A percentile compares a stretch with the other conserved stretches of the same genome.
phyloP scores from a whole-genome alignment of 2,797 vertebrate genomes.

The Cossypha polioptera region DNA sequence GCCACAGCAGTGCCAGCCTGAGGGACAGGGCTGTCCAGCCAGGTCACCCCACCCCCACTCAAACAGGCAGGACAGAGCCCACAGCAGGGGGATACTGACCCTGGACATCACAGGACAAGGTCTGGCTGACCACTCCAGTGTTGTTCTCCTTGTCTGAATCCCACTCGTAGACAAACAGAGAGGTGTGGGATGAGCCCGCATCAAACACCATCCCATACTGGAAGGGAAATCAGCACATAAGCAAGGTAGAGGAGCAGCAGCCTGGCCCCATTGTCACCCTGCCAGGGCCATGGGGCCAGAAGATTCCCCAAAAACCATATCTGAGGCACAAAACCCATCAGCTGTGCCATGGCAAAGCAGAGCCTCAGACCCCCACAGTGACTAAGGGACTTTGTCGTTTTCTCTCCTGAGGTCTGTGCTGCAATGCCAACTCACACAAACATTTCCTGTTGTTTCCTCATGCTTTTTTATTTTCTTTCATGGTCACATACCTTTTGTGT shows the following conservation, averaged over 20 bases:
- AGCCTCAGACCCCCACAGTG: neutral
- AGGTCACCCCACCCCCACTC: neutral
- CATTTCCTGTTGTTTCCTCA: neutral
- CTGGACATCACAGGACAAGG: slow-evolving; percentile 78
- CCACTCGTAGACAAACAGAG: slow-evolving; percentile 88
- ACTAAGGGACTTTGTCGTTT: neutral
- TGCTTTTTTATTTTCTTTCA: neutral
- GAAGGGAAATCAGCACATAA: neutral
- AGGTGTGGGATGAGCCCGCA: slow-evolving; percentile 89
- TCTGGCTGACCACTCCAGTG: slow-evolving; percentile 88
- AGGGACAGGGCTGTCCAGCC: neutral
- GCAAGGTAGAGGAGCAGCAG: neutral
- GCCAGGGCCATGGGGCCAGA: neutral
- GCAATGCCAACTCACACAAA: neutral
- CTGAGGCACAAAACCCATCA: neutral
- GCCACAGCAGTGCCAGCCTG: neutral
- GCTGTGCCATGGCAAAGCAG: neutral
- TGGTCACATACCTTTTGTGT: neutral
- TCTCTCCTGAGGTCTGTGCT: neutral
- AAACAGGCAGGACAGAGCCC: neutral
- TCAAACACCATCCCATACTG: slow-evolving; percentile 91
- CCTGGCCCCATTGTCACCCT: neutral
- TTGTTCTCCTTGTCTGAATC: slow-evolving; percentile 85
- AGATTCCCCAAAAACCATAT: neutral
- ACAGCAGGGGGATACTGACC: slow-evolving; percentile 69